These are phyloP conservation scores for Ruditapes philippinarum DNA, from an alignment of 1,140 invertebrate species.

Conservation along the genomic window DNA sequence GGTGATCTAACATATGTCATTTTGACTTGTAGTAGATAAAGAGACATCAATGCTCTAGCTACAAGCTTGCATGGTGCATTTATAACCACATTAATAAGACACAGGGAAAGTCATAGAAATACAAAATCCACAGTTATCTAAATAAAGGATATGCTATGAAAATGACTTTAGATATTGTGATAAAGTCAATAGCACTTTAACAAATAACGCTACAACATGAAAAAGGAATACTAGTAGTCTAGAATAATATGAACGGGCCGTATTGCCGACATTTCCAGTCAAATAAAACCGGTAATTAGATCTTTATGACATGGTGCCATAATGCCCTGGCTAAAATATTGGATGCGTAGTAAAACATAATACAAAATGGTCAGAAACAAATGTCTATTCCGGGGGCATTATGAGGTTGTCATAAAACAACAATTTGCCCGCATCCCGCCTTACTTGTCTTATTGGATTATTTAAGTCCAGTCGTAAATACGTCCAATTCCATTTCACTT, in stretches of 20 bases:
- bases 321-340: not conserved
- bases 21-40: too few relatives aligned
- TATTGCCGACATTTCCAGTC: not conserved
- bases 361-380: slow-evolving; percentile 42
- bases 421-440: slow-evolving; percentile 28
- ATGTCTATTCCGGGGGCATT: slow-evolving; percentile 31
- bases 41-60: too few relatives aligned
- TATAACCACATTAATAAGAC: too few relatives aligned
- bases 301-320: not conserved
- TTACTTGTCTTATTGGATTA: not conserved
- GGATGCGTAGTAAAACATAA: slow-evolving; percentile 38
- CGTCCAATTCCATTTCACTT: slow-evolving; percentile 31
- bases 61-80: too few relatives aligned
- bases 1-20: too few relatives aligned
- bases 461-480: slow-evolving; percentile 16
- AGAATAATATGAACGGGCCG: not conserved
- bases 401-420: slow-evolving; percentile 47
- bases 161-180: too few relatives aligned
- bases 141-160: too few relatives aligned
- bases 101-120: too few relatives aligned
- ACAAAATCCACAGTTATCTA: too few relatives aligned
- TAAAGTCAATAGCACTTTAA: too few relatives aligned
- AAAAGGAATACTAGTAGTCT: too few relatives aligned
- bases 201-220: too few relatives aligned
- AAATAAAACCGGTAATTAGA: not conserved